These are phyloP conservation scores for Microtus ochrogaster DNA, from an alignment of 2,113 vertebrate species.

Conservation along the genomic window DNA sequence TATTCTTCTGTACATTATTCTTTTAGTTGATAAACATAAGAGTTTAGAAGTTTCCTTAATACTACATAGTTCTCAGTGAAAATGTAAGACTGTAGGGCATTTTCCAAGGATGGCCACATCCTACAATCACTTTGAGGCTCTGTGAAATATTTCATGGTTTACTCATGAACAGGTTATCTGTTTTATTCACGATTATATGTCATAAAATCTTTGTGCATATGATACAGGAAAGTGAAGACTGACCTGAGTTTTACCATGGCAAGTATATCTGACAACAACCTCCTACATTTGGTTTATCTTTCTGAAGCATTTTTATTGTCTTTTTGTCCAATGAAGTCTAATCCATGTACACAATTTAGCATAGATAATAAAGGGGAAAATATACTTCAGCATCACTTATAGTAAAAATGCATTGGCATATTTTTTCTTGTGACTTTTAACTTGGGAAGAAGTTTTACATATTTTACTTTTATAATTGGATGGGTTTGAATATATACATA, in stretches of 20 bases:
- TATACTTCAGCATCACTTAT: neutral
- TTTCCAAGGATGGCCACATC: neutral
- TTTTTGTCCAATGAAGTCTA: neutral
- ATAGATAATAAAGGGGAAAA: neutral
- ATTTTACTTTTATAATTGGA: neutral
- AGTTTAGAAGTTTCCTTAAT: neutral
- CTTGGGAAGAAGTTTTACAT: neutral
- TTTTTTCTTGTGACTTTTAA: neutral
- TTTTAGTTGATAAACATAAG: neutral
- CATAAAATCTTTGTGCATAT: neutral
- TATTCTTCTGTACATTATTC: neutral
- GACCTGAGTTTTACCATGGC: neutral
- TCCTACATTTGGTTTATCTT: neutral
- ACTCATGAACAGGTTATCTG: neutral
- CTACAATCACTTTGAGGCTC: neutral
- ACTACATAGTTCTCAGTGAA: neutral
- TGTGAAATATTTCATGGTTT: neutral
- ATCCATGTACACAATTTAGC: neutral
- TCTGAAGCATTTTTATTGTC: neutral
- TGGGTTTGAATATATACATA: no score
- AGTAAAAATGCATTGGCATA: neutral
- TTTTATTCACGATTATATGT: neutral
- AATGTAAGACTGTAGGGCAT: neutral
- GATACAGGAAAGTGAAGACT: neutral
- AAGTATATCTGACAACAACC: neutral